Conservation (phyloP, 2,113 vertebrate species). For the Craseonycteris thonglongyai region DNA sequence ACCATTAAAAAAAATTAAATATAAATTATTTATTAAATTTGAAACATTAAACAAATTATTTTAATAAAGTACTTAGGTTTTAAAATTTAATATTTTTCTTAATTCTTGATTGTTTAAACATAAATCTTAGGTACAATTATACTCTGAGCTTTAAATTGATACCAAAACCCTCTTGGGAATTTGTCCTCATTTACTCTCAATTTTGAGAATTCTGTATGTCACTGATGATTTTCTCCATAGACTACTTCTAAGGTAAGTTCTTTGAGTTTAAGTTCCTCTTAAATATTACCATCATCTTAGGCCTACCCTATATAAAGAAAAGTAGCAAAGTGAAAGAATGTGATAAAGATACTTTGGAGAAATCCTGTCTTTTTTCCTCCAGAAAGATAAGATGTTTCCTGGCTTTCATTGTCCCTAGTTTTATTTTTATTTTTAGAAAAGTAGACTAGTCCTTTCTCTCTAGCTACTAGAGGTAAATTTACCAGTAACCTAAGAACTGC, state of each 20-base stretch:
- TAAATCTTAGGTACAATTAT: background rate
- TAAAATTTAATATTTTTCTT: slow-evolving; percentile 5
- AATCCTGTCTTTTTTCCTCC: background rate
- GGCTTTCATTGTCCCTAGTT: background rate
- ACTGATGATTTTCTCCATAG: background rate
- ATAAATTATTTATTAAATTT: slow-evolving; percentile 11
- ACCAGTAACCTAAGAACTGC: background rate
- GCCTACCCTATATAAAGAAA: background rate
- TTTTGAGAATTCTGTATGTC: background rate
- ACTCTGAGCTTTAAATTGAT: background rate
- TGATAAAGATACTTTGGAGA: background rate
- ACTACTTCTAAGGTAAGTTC: background rate
- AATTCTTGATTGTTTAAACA: slow-evolving; percentile 12
- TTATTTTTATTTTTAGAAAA: slow-evolving; percentile 26
- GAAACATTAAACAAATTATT: background rate
- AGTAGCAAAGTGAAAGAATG: background rate
- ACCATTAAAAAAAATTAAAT: background rate
- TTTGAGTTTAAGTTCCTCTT: background rate
- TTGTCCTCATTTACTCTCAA: background rate
- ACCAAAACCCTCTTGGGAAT: background rate
- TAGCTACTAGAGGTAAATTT: background rate
- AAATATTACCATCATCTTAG: background rate
- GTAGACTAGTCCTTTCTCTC: background rate
- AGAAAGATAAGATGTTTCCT: background rate
- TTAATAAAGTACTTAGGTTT: slow-evolving; percentile 26